Conservation (phyloP, 1,140 invertebrate species). For the Propsilocerus akamusi region DNA sequence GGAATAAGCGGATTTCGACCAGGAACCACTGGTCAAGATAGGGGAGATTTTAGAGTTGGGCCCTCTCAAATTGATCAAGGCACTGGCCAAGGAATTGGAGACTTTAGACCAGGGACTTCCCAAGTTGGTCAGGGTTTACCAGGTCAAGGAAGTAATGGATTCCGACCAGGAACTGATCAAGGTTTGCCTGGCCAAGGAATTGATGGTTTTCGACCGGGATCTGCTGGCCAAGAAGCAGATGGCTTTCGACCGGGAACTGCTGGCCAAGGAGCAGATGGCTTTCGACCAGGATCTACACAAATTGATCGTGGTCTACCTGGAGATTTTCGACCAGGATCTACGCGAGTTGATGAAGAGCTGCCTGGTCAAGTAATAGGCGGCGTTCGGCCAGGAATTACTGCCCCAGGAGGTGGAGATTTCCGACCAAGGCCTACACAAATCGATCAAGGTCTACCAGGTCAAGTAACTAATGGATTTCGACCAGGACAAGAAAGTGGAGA, state of each 20-base stretch:
- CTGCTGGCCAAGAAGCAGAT: not conserved
- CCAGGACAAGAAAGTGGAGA: conserved; percentile 2
- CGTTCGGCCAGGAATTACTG: not conserved
- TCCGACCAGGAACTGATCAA: conserved; percentile 14
- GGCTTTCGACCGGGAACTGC: not conserved
- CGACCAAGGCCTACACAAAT: too few species aligned
- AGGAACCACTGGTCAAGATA: not conserved
- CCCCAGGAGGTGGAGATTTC: not conserved
- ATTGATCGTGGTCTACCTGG: not conserved
- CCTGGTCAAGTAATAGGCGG: not conserved
- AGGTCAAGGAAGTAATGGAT: conserved; percentile 24
- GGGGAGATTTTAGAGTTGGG: not conserved
- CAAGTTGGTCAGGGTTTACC: conserved; percentile 17
- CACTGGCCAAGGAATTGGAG: conserved; percentile 8
- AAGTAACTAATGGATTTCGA: conserved; percentile 6
- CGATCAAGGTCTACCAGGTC: too few species aligned
- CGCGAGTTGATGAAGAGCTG: not conserved
- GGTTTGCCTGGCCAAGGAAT: not conserved
- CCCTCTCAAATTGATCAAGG: not conserved
- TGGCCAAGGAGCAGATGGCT: not conserved
- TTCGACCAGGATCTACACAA: not conserved
- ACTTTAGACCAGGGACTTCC: conserved; percentile 16
- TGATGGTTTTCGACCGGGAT: not conserved
- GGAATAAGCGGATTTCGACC: not conserved
- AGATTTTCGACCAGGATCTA: not conserved